Evolutionary conservation across 2,888 invertebrate genomes (phyloP).

Genomic region (Diaperis boleti): DNA sequence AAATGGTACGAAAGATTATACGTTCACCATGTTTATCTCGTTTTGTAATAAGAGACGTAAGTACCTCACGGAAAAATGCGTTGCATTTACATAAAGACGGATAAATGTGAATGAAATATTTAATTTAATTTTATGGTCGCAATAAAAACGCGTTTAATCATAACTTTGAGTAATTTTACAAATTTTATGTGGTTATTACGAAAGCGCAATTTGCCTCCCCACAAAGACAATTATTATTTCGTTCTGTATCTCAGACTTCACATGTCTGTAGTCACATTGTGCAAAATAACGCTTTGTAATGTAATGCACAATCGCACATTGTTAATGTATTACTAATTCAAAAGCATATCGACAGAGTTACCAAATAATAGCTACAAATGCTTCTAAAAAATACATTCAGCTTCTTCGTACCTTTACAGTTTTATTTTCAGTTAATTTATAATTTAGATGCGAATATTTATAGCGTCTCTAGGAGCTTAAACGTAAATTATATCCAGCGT

Average conservation of each 20-base stretch:
- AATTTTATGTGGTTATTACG: constrained; percentile 35
- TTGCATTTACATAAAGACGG: constrained; percentile 41
- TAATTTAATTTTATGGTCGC: constrained; percentile 42
- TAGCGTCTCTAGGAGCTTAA: background rate
- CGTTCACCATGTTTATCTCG: constrained; percentile 36
- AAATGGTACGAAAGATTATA: constrained; percentile 36
- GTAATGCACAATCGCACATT: constrained; percentile 14
- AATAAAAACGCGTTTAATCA: constrained; percentile 40
- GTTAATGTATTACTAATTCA: too few species aligned
- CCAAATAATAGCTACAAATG: too few species aligned
- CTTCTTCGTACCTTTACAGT: background rate
- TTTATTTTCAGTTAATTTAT: constrained; percentile 21
- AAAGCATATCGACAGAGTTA: too few species aligned
- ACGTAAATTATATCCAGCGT: background rate
- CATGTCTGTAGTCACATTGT: constrained; percentile 2
- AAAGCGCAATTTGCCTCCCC: constrained; percentile 24
- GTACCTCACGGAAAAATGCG: constrained; percentile 38
- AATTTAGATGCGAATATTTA: constrained; percentile 28
- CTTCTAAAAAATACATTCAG: too few species aligned
- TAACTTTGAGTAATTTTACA: constrained; percentile 34
- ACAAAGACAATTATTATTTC: constrained; percentile 23
- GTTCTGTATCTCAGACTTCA: background rate
- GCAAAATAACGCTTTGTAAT: constrained; percentile 14
- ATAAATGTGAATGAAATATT: constrained; percentile 42
- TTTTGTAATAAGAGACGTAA: constrained; percentile 40